These are phyloP conservation scores for Drosophila putrida DNA, from an alignment of 2,888 invertebrate genomes.

Conservation along the genomic window DNA sequence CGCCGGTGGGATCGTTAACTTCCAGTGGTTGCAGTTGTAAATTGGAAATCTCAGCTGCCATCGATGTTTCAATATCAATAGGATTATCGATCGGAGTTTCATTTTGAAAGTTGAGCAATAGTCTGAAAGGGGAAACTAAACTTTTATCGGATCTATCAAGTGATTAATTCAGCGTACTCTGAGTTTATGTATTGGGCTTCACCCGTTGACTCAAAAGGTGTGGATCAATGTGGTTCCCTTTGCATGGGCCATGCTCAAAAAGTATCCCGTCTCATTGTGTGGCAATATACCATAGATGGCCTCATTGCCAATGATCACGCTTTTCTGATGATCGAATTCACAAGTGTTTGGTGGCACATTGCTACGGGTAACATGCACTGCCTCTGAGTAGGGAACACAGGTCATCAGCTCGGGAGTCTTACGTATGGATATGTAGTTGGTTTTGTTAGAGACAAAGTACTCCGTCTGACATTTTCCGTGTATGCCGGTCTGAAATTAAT, in stretches of 20 bases:
- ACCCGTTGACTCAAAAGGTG: conserved; percentile 85
- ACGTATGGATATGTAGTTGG: conserved; percentile 84
- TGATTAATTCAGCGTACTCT: conserved; percentile 71
- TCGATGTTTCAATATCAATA: conserved; percentile 85
- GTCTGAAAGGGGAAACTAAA: conserved; percentile 47
- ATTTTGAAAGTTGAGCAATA: conserved; percentile 82
- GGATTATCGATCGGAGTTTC: conserved; percentile 84
- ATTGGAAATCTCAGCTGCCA: conserved; percentile 79
- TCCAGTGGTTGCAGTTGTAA: conserved; percentile 81
- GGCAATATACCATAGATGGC: conserved; percentile 84
- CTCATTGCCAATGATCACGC: conserved; percentile 85
- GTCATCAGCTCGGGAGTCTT: conserved; percentile 85
- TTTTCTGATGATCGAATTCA: conserved; percentile 85
- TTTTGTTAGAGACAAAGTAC: conserved; percentile 85
- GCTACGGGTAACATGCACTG: conserved; percentile 84
- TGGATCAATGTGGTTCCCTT: conserved; percentile 85
- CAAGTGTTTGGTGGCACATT: conserved; percentile 85
- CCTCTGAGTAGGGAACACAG: conserved; percentile 83
- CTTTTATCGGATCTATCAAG: not conserved
- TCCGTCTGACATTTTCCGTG: conserved; percentile 87
- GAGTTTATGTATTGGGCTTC: conserved; percentile 85
- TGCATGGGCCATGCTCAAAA: conserved; percentile 83
- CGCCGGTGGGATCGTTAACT: conserved; percentile 84
- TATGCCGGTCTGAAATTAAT: conserved; percentile 86
- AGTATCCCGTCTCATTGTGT: conserved; percentile 83